Conservation (phyloP, 2,797 vertebrate genomes). For the Buceros bicornis region DNA sequence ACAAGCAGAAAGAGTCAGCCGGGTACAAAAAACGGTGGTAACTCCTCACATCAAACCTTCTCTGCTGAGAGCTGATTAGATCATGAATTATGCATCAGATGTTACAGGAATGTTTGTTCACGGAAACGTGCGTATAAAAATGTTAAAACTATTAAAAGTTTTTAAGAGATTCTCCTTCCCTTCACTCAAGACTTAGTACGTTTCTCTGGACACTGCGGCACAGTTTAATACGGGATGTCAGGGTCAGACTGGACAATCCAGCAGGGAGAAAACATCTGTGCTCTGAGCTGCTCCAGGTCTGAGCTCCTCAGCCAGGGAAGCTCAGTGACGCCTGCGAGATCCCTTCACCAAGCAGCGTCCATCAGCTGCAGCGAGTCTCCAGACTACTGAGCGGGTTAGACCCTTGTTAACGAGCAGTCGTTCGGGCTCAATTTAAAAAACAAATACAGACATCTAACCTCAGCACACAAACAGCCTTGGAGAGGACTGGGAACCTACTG, state of each 20-base stretch:
- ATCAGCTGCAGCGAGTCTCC: no score
- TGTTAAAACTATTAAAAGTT: conserved; percentile 44
- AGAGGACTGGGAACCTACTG: background rate
- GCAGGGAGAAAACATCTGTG: background rate
- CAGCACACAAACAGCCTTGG: background rate
- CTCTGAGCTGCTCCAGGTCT: background rate
- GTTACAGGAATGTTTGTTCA: conserved; percentile 45
- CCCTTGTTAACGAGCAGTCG: background rate
- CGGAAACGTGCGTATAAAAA: conserved; percentile 1
- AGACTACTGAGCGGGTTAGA: background rate
- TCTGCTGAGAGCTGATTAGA: conserved; percentile 38
- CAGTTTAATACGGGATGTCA: background rate
- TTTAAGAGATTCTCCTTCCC: conserved; percentile 13
- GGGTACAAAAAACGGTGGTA: conserved; percentile 13
- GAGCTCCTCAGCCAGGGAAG: no score
- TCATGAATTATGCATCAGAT: conserved; percentile 62
- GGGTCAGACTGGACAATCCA: background rate
- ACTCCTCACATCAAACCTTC: conserved; percentile 23
- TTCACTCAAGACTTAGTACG: background rate
- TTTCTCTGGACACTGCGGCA: background rate
- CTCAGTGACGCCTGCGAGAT: no score
- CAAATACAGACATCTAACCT: background rate
- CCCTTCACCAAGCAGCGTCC: no score
- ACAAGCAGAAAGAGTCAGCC: conserved; percentile 43
- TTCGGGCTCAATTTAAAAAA: background rate